Evolutionary conservation across 2,113 vertebrate genomes (phyloP).

Genomic region (Cariama cristata): DNA sequence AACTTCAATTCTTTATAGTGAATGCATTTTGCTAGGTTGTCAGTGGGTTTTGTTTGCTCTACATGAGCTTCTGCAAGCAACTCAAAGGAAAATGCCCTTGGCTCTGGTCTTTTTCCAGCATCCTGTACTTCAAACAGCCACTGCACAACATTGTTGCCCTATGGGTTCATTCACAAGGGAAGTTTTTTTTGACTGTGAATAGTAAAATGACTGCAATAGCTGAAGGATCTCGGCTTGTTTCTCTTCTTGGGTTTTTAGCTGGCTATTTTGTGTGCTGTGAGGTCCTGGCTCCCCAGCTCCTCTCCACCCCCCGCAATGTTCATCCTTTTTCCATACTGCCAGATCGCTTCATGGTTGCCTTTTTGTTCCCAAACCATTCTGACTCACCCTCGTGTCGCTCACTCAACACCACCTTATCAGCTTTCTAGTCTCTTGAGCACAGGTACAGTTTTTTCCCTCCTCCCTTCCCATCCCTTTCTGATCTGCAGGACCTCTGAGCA

Average conservation of each 20-base stretch:
- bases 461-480: background rate
- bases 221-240: background rate
- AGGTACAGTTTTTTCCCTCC: background rate
- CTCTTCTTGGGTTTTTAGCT: background rate
- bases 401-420: background rate
- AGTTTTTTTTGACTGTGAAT: background rate
- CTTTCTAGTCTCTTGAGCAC: background rate
- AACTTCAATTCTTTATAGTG: background rate
- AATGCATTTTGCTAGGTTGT: background rate
- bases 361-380: background rate
- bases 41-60: background rate
- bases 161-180: background rate
- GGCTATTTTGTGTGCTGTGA: background rate
- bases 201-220: background rate
- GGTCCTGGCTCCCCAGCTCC: background rate
- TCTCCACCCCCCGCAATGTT: fast-evolving
- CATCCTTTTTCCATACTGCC: background rate
- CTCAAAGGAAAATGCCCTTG: background rate
- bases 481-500: background rate
- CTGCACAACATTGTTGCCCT: background rate
- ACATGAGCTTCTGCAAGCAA: background rate
- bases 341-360: background rate
- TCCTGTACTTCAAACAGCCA: background rate
- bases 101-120: background rate
- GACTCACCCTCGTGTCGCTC: background rate